Base-by-base conservation (phyloP, 2,113 vertebrate genomes). In the Spea multiplicata region DNA sequence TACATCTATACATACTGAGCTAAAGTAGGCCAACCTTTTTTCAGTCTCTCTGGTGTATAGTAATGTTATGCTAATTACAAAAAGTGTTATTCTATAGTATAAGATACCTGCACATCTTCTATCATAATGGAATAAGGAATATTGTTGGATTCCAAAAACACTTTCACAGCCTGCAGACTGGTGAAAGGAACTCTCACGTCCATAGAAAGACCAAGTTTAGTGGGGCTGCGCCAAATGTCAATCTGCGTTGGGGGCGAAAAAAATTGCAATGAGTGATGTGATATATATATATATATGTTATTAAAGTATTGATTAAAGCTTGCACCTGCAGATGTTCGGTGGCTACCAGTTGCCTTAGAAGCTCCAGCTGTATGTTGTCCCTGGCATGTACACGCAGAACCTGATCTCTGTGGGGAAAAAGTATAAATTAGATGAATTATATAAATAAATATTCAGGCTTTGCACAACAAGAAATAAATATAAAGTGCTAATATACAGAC, bases 91-190 rank as follows among this genome's bases (percentile, higher is more conserved):
- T 30, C 30, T 30, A 7, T 52, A 52, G 13, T 14, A 69, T 44
- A 3, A 47, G 50, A 83, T 70, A 99, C 96, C 96, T 98, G 96
- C 79, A 99, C 73, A 0, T 99, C 91, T 62, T 92, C 13, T 0
- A 98, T 95, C 92, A 95, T 95, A 88, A 93, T 0, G 4, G 84
- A 85, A 82, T 93, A 96, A 17, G 87, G 65, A 8, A 99, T 86
- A 4, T 81, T 49, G 0, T 88, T 82, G 78, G 81, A 86, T 5
- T 93, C 86, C 88, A 98, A 88, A 82, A 93, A 92, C 6, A 16
- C 75, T 83, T 91, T 96, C 81, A 95, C 68, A 0, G 77, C 71
- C 75, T 85, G 87, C 82, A 96, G 87, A 57, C 78, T 90, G 61
- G 83, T 72, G 83, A 87, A 88, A 12, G 96, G 88, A 81, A 97